Base-by-base conservation (phyloP, 2,888 invertebrate species). In the Eupithecia vulgata region DNA sequence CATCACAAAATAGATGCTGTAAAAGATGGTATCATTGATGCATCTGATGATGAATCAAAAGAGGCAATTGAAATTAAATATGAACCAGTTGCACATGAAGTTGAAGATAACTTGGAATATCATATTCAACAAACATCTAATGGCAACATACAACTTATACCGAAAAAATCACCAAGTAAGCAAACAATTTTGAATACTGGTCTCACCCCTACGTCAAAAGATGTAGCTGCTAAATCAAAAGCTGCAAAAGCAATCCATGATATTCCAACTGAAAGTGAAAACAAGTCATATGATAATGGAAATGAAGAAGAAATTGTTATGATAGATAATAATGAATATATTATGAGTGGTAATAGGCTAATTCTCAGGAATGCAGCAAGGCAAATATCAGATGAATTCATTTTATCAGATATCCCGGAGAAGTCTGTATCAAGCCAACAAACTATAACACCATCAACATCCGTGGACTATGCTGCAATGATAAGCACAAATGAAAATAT, bases 11-110 rank as follows among this genome's bases (percentile, higher is more conserved):
- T 94, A 70, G 95, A 96, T 79, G 96, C 96, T 0, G 91, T 94
- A 68, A 92, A 92, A 79, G 96, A 97, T 89, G 96, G 96, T 15
- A 95, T 96, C 21, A 95, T 96, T 79, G 96, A 96, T 73, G 94
- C 94, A 76, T 95, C 96, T 52, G 93, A 94, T 82, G 94, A 94
- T 37, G 94, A 94, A 75, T 85, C 73, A 75, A 80, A 79, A 59
- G 72, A 81, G n/a, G 74, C 81, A 6, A 83, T 64, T 59, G 66
- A 70, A 62, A 71, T 90, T 15, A 90, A 91, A 77, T 86, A 88
- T 81, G 95, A 95, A 81, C 86, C 89, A 75, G 75, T 80, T 68
- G 70, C 77, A 65, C 83, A 80, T 85, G 86, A 91, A 57, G 89
- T 82, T 85, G 89, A 91, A 72, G 88, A 90, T 45, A 88, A 90